phyloP scores from a whole-genome alignment of 2,888 invertebrate species.

The Schizaphis graminum region DNA sequence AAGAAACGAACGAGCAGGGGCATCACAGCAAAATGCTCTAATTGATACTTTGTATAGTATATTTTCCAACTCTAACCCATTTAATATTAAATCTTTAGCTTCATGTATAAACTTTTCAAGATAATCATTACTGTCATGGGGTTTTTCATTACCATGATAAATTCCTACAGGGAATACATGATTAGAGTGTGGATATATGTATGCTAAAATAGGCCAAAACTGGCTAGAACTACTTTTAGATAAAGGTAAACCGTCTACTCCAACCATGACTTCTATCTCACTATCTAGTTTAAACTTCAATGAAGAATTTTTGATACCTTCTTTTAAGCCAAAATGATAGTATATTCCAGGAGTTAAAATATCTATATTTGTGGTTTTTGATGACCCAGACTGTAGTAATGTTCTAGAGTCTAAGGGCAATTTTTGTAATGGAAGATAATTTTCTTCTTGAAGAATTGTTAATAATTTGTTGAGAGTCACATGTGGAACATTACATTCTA shows the following conservation, averaged over 20 bases:
- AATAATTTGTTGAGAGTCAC: neutral
- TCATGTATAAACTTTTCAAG: conserved; percentile 5
- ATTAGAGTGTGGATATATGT: no score
- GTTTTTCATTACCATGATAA: no score
- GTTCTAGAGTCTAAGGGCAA: neutral
- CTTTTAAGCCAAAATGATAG: neutral
- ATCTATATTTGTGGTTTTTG: conserved; percentile 11
- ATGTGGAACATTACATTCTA: neutral
- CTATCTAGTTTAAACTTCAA: neutral
- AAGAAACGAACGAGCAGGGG: neutral
- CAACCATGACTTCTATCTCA: conserved; percentile 9
- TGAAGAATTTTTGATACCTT: neutral
- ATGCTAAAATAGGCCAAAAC: no score
- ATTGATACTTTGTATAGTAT: neutral
- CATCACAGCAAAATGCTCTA: conserved; percentile 10
- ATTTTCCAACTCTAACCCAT: neutral
- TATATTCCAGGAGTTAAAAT: neutral
- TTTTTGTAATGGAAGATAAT: neutral
- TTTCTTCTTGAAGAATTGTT: neutral
- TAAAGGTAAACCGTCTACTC: no score
- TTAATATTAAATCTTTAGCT: neutral
- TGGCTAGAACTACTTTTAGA: no score
- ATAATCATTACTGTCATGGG: neutral
- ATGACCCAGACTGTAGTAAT: neutral
- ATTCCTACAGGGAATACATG: no score